A percentile compares a stretch with the other conserved stretches of the same genome.
These are phyloP conservation scores for Tortrix viridana DNA, from an alignment of 2,888 invertebrate species.

Conservation along the genomic window DNA sequence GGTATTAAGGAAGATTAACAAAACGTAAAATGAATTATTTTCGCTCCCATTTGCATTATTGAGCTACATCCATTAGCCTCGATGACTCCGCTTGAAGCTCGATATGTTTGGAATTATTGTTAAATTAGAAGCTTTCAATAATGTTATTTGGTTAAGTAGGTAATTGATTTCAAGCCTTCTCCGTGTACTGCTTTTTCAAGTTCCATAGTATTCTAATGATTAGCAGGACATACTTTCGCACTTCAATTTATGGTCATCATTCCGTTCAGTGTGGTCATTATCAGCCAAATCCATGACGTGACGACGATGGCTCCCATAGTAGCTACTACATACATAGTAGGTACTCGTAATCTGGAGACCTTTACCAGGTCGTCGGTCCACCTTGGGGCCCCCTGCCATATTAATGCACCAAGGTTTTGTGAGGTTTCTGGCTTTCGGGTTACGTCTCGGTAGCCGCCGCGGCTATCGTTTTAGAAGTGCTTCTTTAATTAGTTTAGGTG, in stretches of 20 bases:
- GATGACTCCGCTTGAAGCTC: slow-evolving; percentile 27
- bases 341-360: too few species aligned
- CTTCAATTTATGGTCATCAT: background rate
- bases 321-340: background rate
- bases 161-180: slow-evolving; percentile 24
- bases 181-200: slow-evolving; percentile 1
- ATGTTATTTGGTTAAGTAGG: slow-evolving; percentile 11
- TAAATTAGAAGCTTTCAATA: slow-evolving; percentile 12
- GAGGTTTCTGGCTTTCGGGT: slow-evolving; percentile 34
- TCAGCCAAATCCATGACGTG: too few species aligned
- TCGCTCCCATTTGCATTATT: slow-evolving; percentile 21
- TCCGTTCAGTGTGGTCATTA: too few species aligned
- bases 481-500: slow-evolving; percentile 12
- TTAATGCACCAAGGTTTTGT: slow-evolving; percentile 16
- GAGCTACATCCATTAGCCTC: slow-evolving; percentile 24
- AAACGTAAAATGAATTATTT: slow-evolving; percentile 27
- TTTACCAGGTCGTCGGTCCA: too few species aligned
- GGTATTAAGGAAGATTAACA: slow-evolving; percentile 7
- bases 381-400: too few species aligned
- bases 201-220: background rate
- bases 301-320: too few species aligned
- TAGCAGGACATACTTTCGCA: background rate
- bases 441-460: slow-evolving; percentile 23
- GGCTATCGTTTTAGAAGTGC: slow-evolving; percentile 26
- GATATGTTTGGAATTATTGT: slow-evolving; percentile 12